Evolutionary conservation across 2,888 invertebrate genomes (phyloP), one percentile per base, ranked within the genome.

Genomic region (Protodeltote pygarga): DNA sequence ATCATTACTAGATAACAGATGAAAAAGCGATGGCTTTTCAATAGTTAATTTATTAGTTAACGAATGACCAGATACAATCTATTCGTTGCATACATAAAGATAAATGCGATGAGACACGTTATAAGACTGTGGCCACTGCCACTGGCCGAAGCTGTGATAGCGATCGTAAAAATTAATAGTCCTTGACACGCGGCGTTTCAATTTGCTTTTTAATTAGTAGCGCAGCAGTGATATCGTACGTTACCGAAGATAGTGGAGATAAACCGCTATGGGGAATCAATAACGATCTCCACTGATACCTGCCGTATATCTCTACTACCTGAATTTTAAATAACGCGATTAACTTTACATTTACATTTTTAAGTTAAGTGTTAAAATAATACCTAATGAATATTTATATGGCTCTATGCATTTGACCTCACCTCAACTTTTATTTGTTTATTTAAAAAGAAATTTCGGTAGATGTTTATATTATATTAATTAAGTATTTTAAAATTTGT

Each of bases 101-200:
- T 85, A 82, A 82, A 81, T 58, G 57, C 57, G 49, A 53, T 54
- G 69, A 65, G 67, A 73, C 75, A 74, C 69, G 71, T 73, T 77
- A 77, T 75, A 70, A 71, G 71, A 67, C 72, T 65, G 62, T 58
- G 58, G 52, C 31, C 42, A 55, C 57, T 66, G 64, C 46, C 57
- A 61, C 42, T 62, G 58, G 53, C 59, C 51, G 60, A 61, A 65
- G 65, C 54, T 65, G 70, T 72, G 81, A 85, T 81, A 81, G 74
- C 46, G 76, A 79, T 86, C 87, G 77, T 88, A 85, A 89, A 88
- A 87, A 83, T 81, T 85, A 84, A 87, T 84, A 85, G 79, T 81
- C 75, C 74, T 78, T 81, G 78, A 83, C 84, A 82, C 75, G 75
- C 68, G 69, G 75, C 72, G 74, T 79, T 84, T 87, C 83, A 83